Conservation (phyloP, 92 coral and sea anemone genomes). For the Porites cylindrica region DNA sequence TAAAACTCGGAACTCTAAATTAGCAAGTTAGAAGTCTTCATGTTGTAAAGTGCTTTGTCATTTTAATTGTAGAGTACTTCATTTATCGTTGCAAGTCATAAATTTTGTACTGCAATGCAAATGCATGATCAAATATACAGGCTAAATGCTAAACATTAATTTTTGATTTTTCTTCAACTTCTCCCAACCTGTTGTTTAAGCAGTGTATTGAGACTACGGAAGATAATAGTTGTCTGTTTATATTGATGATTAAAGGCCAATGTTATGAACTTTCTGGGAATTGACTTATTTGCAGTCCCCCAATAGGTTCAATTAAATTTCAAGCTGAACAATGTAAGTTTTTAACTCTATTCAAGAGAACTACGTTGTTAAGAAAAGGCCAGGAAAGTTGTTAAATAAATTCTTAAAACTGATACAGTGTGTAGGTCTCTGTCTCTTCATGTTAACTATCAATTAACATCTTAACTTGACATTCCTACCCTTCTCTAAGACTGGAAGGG, state of each 20-base stretch:
- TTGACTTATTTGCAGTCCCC: slow-evolving; percentile 27
- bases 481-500: slow-evolving; percentile 19
- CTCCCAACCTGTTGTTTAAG: slow-evolving; percentile 19
- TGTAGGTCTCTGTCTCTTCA: slow-evolving; percentile 31
- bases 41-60: background rate
- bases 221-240: slow-evolving; percentile 28
- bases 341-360: background rate
- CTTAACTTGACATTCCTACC: slow-evolving; percentile 27
- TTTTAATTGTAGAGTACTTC: slow-evolving; percentile 18
- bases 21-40: slow-evolving; percentile 27
- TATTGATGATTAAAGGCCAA: slow-evolving; percentile 29
- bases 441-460: slow-evolving; percentile 20
- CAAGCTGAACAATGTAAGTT: slow-evolving; percentile 33
- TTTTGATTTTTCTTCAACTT: slow-evolving; percentile 20
- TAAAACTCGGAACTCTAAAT: slow-evolving; percentile 9
- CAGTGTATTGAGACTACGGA: slow-evolving; percentile 3
- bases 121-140: slow-evolving; percentile 27
- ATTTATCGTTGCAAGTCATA: slow-evolving; percentile 2
- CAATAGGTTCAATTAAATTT: slow-evolving; percentile 21
- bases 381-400: slow-evolving; percentile 27
- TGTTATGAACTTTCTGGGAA: slow-evolving; percentile 23
- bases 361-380: slow-evolving; percentile 25
- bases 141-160: slow-evolving; percentile 21
- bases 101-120: slow-evolving; percentile 19
- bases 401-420: slow-evolving; percentile 20